A percentile compares a stretch with the other conserved stretches of the same genome.
phyloP scores from a whole-genome alignment of 2,113 vertebrate species.

The Agelaius phoeniceus region DNA sequence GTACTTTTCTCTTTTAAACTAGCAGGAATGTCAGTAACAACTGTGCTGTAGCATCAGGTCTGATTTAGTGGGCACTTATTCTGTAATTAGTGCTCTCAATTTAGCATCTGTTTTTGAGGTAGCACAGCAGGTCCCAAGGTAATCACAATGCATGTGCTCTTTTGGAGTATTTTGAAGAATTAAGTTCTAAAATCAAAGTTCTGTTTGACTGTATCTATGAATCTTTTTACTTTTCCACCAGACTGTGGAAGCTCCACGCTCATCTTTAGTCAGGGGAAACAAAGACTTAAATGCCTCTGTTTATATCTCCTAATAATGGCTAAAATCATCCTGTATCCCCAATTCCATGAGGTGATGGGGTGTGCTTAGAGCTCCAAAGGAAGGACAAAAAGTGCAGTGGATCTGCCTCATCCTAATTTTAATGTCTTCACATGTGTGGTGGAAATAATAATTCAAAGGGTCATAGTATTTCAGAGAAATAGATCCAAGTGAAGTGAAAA shows the following conservation, averaged over 20 bases:
- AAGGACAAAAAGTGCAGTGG: background rate
- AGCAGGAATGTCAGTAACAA: background rate
- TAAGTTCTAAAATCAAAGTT: background rate
- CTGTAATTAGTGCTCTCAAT: background rate
- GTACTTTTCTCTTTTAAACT: background rate
- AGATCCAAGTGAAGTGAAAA: background rate
- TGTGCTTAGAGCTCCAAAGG: background rate
- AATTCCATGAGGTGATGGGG: background rate
- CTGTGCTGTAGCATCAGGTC: background rate
- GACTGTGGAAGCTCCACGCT: rapidly evolving
- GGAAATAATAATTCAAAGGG: background rate
- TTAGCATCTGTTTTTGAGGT: background rate
- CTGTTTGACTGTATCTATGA: background rate
- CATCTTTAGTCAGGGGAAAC: background rate
- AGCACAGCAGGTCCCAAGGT: background rate
- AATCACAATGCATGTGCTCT: background rate
- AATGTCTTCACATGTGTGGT: background rate
- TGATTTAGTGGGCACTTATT: background rate
- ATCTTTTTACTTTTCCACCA: background rate
- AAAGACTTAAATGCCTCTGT: background rate
- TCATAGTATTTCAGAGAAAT: background rate
- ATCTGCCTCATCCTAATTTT: background rate
- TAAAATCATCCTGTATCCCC: background rate
- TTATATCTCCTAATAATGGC: background rate
- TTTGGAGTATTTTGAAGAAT: background rate